Base-by-base conservation (phyloP, 1,140 invertebrate species). In the Belonocnema kinseyi region DNA sequence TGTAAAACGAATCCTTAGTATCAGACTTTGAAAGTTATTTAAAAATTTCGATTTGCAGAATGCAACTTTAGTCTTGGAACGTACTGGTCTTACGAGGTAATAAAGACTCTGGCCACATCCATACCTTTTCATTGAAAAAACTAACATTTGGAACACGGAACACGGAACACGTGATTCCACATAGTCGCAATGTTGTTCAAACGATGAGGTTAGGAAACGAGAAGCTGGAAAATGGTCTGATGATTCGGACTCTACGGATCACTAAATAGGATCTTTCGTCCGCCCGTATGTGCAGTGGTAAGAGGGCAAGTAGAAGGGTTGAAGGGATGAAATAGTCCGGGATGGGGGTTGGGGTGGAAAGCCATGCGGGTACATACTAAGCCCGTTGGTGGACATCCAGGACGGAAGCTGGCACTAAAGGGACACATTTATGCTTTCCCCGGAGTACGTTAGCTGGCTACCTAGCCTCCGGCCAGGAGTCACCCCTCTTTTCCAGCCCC, bases 371-470 rank as follows among this genome's bases (percentile, higher is more conserved):
- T 70, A 61, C 76, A 75, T 78, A 76, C 52, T 76, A 78, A 85
- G 77, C 84, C 77, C 82, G 82, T 81, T 79, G 80, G 78, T 80
- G 80, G 80, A 79, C 82, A 85, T 80, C 81, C 78, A 83, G 81
- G 78, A 84, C 81, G 81, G 81, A 83, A 84, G 77, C 81, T 72
- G 80, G 80, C 79, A 84, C 83, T 88, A 85, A 88, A 88, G 85
- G 85, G 86, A 88, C 85, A 86, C 86, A 86, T 88, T 88, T 88
- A 87, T 84, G 85, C 86, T 81, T 86, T 88, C 85, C 86, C 87
- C 80, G 82, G 87, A 88, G 87, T 86, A 81, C 83, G 85, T 84
- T 84, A 81, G 78, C 84, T 73, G 73, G 73, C 75, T 72, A 74
- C 80, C 52, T 72, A 54, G 74, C 77, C 72, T 58, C 33, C n/a